These are phyloP conservation scores for Hyperoplus immaculatus DNA, from an alignment of 2,797 vertebrate species.

Conservation along the genomic window DNA sequence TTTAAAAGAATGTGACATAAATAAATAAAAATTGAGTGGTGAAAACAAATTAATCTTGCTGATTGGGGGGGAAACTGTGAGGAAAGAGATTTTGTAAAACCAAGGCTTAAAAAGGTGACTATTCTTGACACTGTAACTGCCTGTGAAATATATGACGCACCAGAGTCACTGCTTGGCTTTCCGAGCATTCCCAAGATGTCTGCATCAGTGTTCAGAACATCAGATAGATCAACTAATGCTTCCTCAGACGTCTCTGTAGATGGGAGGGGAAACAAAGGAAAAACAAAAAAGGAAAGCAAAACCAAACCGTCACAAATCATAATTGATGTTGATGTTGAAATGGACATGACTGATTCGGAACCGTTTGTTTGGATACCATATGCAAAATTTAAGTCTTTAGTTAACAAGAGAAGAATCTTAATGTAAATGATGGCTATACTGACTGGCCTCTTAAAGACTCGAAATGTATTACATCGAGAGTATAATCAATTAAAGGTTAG, in stretches of 20 bases:
- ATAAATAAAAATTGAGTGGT: slow-evolving; percentile 44
- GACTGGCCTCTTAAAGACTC: neutral
- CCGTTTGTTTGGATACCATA: slow-evolving; percentile 39
- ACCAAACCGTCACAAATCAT: slow-evolving; percentile 79
- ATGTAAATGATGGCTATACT: neutral
- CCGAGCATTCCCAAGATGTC: slow-evolving; percentile 98
- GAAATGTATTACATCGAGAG: neutral
- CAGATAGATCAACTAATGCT: slow-evolving; percentile 95
- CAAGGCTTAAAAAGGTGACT: slow-evolving; percentile 40
- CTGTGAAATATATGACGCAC: slow-evolving; percentile 84
- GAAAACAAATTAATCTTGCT: slow-evolving; percentile 57
- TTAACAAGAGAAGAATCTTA: slow-evolving; percentile 17
- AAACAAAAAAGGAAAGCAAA: slow-evolving; percentile 68
- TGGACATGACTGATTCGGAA: slow-evolving; percentile 63
- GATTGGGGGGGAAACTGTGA: slow-evolving; percentile 44
- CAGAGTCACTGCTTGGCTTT: slow-evolving; percentile 93
- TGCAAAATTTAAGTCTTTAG: slow-evolving; percentile 21
- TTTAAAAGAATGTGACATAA: slow-evolving; percentile 71
- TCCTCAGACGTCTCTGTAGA: slow-evolving; percentile 90
- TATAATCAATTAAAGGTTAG: neutral
- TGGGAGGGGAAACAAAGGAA: slow-evolving; percentile 43
- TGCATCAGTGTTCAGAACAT: slow-evolving; percentile 96
- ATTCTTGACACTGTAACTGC: slow-evolving; percentile 61
- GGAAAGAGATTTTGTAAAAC: slow-evolving; percentile 39
- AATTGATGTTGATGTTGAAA: slow-evolving; percentile 72